Conservation (phyloP, 1,140 invertebrate species). For the Lucilia sericata region DNA sequence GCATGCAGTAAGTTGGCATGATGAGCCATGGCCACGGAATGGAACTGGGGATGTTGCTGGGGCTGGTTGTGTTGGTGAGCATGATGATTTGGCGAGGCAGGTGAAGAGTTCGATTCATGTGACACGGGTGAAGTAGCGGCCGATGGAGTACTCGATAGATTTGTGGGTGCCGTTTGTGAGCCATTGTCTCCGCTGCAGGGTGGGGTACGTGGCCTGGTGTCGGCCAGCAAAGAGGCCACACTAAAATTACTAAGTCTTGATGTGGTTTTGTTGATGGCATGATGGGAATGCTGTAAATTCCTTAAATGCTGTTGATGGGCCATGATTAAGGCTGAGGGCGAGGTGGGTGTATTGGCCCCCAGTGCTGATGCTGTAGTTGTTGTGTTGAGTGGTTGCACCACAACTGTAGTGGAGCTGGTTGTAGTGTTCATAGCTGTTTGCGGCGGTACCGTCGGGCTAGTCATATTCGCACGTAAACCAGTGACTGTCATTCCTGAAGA, state of each 20-base stretch:
- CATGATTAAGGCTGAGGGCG: constrained; percentile 70
- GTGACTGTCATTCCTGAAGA: constrained; percentile 66
- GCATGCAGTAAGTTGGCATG: constrained; percentile 63
- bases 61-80: constrained; percentile 49
- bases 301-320: constrained; percentile 70
- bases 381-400: constrained; percentile 43
- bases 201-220: constrained; percentile 70
- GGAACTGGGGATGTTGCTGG: constrained; percentile 58
- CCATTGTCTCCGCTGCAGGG: constrained; percentile 60
- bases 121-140: constrained; percentile 57
- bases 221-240: constrained; percentile 76
- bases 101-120: constrained; percentile 47
- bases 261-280: constrained; percentile 65
- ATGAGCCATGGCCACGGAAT: constrained; percentile 64
- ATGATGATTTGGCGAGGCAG: constrained; percentile 48
- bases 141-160: constrained; percentile 62
- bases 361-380: constrained; percentile 49
- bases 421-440: constrained; percentile 51
- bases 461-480: constrained; percentile 67
- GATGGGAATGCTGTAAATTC: constrained; percentile 59
- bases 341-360: constrained; percentile 56
- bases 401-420: constrained; percentile 51
- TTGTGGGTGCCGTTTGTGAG: constrained; percentile 56
- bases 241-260: constrained; percentile 76
- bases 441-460: constrained; percentile 68